Base-by-base conservation (phyloP, 2,797 vertebrate genomes). In the Sebastiscus tertius region DNA sequence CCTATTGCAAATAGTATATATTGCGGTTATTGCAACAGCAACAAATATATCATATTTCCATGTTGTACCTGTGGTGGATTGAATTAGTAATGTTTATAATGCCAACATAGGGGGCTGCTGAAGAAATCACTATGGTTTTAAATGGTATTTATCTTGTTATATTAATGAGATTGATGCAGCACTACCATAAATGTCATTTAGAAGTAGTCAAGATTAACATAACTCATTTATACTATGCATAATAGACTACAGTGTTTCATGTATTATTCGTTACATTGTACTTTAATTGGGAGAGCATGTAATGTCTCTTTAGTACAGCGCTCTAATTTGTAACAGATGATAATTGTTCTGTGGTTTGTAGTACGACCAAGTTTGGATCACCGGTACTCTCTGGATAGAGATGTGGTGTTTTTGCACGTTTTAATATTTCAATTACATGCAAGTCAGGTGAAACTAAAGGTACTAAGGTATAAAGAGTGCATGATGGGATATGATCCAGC, bases 61-160 rank as follows among this genome's bases (percentile, higher is more conserved):
- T 67, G 49, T 54, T 66, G 49, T 63, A 12, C 1, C 36, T 52
- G 12, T 52, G 29, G 22, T 64, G 27, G 16, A 81, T 58, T 29
- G 24, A 33, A 70, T 14, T 24, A 29, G 8, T 31, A 8, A 5
- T 49, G 79, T 80, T 75, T 34, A 39, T 11, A 58, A 26, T 18
- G 20, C n/a, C 74, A 70, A 7, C 56, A 24, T 56, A 1, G 22
- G 2, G 34, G 34, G 2, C 22, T 49, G 36, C 49, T 8, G 3
- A 66, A 67, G 34, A 79, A 31, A 56, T 58, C 4, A 12, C 46
- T 33, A 3, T 69, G 60, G 20, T 60, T 80, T 72, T n/a, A 20
- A 82, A 77, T 62, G 18, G 39, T 55, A 26, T 67, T 62, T 62
- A 13, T 70, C 27, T 68, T 75, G 42, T 56, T 27, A 29, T 31